A percentile compares a stretch with the other conserved stretches of the same genome.
These are phyloP conservation scores for Lottia scabra DNA, from an alignment of 2,888 invertebrate genomes.

Conservation along the genomic window DNA sequence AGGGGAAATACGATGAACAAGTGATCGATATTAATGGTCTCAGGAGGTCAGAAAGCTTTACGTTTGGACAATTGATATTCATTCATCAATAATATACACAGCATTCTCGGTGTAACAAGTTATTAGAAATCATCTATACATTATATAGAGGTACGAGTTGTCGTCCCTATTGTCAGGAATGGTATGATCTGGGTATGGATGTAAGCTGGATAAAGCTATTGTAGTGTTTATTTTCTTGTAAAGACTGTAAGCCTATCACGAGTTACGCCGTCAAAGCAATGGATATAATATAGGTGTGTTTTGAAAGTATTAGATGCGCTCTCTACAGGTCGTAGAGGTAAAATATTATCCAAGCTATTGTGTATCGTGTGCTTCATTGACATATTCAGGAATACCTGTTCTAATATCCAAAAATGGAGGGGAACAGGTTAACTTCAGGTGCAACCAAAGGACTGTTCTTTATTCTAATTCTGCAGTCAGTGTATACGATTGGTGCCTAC, in stretches of 20 bases:
- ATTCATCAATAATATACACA: not conserved
- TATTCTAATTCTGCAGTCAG: not conserved
- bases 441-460: not conserved
- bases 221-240: too few species aligned
- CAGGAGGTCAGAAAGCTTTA: conserved; percentile 1
- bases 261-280: too few species aligned
- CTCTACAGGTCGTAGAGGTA: too few species aligned
- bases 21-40: not conserved
- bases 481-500: not conserved
- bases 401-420: not conserved
- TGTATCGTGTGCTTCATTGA: too few species aligned
- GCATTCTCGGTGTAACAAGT: not conserved
- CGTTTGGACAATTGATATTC: not conserved
- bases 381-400: too few species aligned
- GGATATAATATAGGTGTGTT: too few species aligned
- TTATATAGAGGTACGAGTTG: not conserved
- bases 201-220: too few species aligned
- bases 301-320: too few species aligned
- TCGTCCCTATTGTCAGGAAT: not conserved
- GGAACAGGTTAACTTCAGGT: not conserved
- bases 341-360: too few species aligned
- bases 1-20: not conserved
- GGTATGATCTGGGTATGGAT: not conserved
- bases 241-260: too few species aligned
- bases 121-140: too few species aligned